Evolutionary conservation across 2,888 invertebrate genomes (phyloP), one percentile per base, ranked within the genome.

Genomic region (Epinotia nisella): DNA sequence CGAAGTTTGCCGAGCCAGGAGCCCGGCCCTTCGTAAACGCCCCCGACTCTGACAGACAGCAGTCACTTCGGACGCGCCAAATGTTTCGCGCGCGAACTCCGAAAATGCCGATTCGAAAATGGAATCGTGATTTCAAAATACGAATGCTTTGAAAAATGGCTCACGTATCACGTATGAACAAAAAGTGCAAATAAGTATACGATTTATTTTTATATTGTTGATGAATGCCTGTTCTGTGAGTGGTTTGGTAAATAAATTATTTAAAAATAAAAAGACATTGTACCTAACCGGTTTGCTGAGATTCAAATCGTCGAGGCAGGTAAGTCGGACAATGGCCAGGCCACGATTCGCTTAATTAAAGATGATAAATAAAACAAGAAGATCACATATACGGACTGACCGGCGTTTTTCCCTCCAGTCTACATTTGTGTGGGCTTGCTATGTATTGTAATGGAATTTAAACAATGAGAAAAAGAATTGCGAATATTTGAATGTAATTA

Each of bases 301-400:
- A 90, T 89, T 89, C 84, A 86, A 88, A 90, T 88, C 90, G 83
- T 81, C 82, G 86, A 41, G 81, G 83, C 88, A 90, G 90, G 91
- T 90, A 90, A 90, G 90, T 88, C 83, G 88, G 88, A 90, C 90
- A 91, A 91, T 90, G 89, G 89, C 85, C 87, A 87, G 83, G 84
- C 85, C 87, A 87, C 89, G 88, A 90, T 88, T 88, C 89, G 83
- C 85, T 90, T 91, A 91, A 91, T 91, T 91, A 91, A 89, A 90
- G 87, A 89, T 86, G 87, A 84, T 82, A 85, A 90, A 86, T 85
- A 89, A 88, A 90, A 87, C 85, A 88, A 82, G 83, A 82, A 77
- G 76, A 60, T 75, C 78, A 79, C 59, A 59, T 19, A 51, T 19
- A 51, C 19, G 55, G 39, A 65, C 70, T 74, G 64, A 66, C 65